Evolutionary conservation across 2,888 invertebrate species (phyloP).

Genomic region (Myathropa florea): DNA sequence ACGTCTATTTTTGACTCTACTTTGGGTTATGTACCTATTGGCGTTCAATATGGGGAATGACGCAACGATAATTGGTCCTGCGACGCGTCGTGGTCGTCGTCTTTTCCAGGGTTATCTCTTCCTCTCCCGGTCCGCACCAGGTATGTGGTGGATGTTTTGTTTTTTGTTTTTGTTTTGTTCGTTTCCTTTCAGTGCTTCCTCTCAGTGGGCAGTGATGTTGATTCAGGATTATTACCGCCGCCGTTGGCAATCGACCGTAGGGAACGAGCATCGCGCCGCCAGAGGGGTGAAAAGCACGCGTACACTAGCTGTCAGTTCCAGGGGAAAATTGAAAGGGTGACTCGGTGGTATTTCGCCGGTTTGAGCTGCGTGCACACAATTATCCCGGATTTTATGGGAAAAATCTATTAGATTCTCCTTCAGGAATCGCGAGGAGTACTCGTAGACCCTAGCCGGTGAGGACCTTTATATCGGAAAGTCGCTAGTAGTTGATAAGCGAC

Average conservation of each 20-base stretch:
- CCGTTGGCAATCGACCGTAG: background rate
- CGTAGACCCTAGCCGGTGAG: background rate
- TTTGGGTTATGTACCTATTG: slow-evolving; percentile 43
- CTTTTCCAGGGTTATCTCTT: slow-evolving; percentile 11
- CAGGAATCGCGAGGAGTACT: slow-evolving; percentile 1
- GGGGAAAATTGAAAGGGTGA: slow-evolving; percentile 34
- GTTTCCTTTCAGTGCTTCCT: background rate
- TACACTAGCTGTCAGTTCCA: slow-evolving; percentile 40
- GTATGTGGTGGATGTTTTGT: background rate
- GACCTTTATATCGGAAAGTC: slow-evolving; percentile 15
- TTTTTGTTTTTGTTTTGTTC: background rate
- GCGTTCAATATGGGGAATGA: slow-evolving; percentile 65
- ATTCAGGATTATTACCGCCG: slow-evolving; percentile 39
- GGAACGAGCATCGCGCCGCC: background rate
- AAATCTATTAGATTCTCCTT: slow-evolving; percentile 45
- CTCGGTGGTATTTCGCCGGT: slow-evolving; percentile 43
- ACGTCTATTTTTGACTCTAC: slow-evolving; percentile 56
- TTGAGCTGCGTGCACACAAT: slow-evolving; percentile 39
- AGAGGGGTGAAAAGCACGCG: background rate
- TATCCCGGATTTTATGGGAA: slow-evolving; percentile 58
- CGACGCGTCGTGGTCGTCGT: slow-evolving; percentile 7
- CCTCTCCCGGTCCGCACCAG: background rate
- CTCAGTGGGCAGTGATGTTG: slow-evolving; percentile 23
- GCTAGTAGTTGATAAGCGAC: slow-evolving; percentile 43
- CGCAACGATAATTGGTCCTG: slow-evolving; percentile 65